phyloP scores from a whole-genome alignment of 1,140 invertebrate species.

The Elymnias hypermnestra region DNA sequence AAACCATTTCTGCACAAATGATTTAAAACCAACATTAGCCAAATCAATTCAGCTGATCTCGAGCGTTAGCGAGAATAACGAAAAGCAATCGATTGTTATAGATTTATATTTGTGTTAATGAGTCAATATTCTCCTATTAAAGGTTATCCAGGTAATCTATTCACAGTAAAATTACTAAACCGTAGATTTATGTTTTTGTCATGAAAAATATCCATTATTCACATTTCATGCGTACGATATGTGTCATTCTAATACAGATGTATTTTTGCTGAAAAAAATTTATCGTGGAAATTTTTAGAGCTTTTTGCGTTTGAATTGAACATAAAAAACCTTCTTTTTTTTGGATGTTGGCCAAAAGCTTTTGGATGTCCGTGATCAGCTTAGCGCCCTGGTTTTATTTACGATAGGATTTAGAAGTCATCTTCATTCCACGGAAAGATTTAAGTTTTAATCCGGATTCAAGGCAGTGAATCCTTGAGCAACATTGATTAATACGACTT shows the following conservation, averaged over 20 bases:
- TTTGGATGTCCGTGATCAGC: slow-evolving; percentile 21
- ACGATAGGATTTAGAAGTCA: slow-evolving; percentile 22
- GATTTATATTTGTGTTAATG: too few species aligned
- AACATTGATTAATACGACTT: slow-evolving; percentile 17
- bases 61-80: too few species aligned
- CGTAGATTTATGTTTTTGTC: too few species aligned
- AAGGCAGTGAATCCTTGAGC: slow-evolving; percentile 10
- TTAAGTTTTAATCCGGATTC: slow-evolving; percentile 23
- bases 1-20: too few species aligned
- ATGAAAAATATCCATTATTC: too few species aligned
- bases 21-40: too few species aligned
- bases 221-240: background rate
- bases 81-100: too few species aligned
- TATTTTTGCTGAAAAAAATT: background rate
- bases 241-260: slow-evolving; percentile 2
- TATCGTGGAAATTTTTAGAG: slow-evolving; percentile 3
- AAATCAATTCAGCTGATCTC: too few species aligned
- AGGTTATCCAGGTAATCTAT: too few species aligned
- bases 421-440: slow-evolving; percentile 20
- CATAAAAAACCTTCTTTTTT: slow-evolving; percentile 8
- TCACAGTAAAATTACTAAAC: too few species aligned
- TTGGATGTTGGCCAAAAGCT: slow-evolving; percentile 20
- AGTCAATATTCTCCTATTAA: too few species aligned
- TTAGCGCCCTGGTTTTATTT: slow-evolving; percentile 24
- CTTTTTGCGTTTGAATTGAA: slow-evolving; percentile 5